phyloP scores from a whole-genome alignment of 2,797 vertebrate genomes.

The Hylomyscus alleni region DNA sequence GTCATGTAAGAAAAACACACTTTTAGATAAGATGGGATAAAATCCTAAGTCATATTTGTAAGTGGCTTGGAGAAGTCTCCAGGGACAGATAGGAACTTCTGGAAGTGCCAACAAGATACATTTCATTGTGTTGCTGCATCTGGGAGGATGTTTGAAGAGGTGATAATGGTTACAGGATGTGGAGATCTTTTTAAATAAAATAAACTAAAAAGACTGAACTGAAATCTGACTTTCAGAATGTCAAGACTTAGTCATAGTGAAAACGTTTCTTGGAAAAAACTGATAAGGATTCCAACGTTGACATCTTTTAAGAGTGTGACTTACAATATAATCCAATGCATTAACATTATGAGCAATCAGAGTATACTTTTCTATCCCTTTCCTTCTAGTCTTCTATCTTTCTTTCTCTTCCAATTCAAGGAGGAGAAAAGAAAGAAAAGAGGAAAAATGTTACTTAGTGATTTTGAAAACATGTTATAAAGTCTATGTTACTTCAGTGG shows the following conservation, averaged over 20 bases:
- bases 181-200: constrained; percentile 47
- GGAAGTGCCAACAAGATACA: constrained; percentile 16
- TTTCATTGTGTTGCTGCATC: constrained; percentile 38
- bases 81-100: background rate
- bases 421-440: constrained; percentile 29
- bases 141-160: constrained; percentile 26
- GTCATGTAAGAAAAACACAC: background rate
- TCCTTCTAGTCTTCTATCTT: background rate
- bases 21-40: background rate
- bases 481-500: background rate
- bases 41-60: constrained; percentile 30
- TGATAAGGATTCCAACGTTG: constrained; percentile 24
- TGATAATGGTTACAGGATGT: background rate
- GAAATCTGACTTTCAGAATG: constrained; percentile 11
- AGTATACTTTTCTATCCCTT: constrained; percentile 7
- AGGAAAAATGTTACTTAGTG: background rate
- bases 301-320: background rate
- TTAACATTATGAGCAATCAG: constrained; percentile 4
- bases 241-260: constrained; percentile 56
- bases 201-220: constrained; percentile 55
- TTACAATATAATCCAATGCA: constrained; percentile 14
- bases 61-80: background rate
- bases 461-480: background rate
- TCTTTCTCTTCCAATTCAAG: background rate
- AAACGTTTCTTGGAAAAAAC: constrained; percentile 54